phyloP scores from a whole-genome alignment of 2,797 vertebrate species.

The Oreonectes daqikongensis region DNA sequence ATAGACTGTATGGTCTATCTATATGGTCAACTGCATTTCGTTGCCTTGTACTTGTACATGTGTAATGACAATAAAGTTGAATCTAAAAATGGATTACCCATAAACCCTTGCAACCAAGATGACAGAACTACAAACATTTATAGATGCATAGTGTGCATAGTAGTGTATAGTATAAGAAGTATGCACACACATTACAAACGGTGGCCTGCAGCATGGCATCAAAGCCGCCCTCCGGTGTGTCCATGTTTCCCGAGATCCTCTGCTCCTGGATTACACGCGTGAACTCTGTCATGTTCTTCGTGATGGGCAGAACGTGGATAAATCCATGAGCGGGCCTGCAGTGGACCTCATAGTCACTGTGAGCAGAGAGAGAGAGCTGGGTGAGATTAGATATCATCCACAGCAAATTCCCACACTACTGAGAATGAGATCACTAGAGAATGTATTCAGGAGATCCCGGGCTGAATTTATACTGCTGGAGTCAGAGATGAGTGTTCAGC shows the following conservation, averaged over 20 bases:
- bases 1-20: no score
- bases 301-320: slow-evolving; percentile 91
- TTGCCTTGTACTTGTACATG: no score
- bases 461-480: slow-evolving; percentile 16
- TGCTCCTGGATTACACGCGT: slow-evolving; percentile 88
- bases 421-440: slow-evolving; percentile 48
- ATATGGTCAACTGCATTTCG: no score
- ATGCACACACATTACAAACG: slow-evolving; percentile 86
- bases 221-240: slow-evolving; percentile 94
- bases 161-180: no score
- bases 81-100: no score
- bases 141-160: no score
- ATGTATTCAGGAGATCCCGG: slow-evolving; percentile 41
- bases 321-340: slow-evolving; percentile 95
- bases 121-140: no score
- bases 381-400: slow-evolving; percentile 21
- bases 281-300: slow-evolving; percentile 92
- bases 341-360: slow-evolving; percentile 87
- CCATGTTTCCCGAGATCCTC: slow-evolving; percentile 95
- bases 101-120: no score
- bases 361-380: slow-evolving; percentile 13
- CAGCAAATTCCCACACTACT: slow-evolving; percentile 53
- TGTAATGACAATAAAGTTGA: no score
- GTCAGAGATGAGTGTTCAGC: not conserved
- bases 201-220: slow-evolving; percentile 96